Conservation (phyloP, 2,888 invertebrate genomes). For the Xestoiulus laeticollis region DNA sequence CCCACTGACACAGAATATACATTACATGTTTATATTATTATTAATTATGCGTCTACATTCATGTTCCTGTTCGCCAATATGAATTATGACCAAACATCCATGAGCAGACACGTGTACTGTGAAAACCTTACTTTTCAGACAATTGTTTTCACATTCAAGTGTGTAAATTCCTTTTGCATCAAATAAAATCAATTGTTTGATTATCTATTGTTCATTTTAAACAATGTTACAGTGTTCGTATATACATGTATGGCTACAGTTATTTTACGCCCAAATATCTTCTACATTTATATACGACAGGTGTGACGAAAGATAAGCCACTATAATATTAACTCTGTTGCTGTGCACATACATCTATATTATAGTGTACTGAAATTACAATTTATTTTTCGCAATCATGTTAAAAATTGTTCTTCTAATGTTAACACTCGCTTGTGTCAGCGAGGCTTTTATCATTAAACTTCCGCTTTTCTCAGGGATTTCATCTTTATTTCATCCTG, state of each 20-base stretch:
- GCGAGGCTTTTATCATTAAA: neutral
- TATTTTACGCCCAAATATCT: neutral
- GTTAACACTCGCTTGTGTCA: neutral
- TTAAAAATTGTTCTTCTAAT: neutral
- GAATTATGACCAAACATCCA: neutral
- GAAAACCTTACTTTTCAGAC: neutral
- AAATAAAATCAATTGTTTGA: neutral
- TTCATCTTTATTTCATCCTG: constrained; percentile 9
- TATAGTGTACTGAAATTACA: neutral
- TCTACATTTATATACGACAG: neutral
- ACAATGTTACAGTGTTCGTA: neutral
- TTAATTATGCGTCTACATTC: neutral
- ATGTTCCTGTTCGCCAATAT: neutral
- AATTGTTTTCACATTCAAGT: neutral
- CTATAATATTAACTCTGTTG: neutral
- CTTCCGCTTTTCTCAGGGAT: no score
- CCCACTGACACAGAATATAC: neutral
- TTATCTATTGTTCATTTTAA: neutral
- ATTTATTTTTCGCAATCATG: constrained; percentile 2
- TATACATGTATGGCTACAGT: neutral
- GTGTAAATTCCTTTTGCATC: neutral
- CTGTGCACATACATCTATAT: neutral
- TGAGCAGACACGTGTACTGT: neutral
- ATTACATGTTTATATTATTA: neutral
- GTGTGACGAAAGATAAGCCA: neutral